phyloP scores from a whole-genome alignment of 2,113 vertebrate genomes.

The Arenaria interpres region DNA sequence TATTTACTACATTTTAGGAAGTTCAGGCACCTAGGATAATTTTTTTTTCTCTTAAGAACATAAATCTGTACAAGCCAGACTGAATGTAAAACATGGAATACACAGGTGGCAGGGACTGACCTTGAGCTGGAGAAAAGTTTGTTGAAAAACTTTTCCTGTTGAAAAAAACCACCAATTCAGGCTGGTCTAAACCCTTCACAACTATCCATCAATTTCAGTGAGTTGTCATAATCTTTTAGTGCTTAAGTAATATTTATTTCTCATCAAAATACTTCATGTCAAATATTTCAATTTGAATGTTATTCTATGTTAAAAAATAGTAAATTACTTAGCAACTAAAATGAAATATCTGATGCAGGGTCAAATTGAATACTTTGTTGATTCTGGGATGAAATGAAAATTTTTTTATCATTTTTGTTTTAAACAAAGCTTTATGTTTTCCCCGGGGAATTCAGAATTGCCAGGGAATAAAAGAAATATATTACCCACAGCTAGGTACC shows the following conservation, averaged over 20 bases:
- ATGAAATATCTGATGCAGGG: background rate
- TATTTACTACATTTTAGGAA: background rate
- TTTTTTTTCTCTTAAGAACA: background rate
- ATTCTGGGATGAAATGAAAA: background rate
- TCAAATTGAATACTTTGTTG: background rate
- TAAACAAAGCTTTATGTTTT: background rate
- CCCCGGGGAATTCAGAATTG: background rate
- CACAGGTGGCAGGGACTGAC: background rate
- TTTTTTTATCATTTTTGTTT: background rate
- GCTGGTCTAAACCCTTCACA: background rate
- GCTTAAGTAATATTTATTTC: background rate
- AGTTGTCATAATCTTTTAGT: background rate
- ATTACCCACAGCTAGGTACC: background rate
- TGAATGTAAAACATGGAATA: background rate
- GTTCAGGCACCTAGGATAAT: background rate
- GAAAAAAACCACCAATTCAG: background rate
- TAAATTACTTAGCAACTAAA: conserved; percentile 2
- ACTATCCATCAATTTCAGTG: background rate
- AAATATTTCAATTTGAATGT: background rate
- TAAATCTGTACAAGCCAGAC: background rate
- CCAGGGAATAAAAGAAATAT: conserved; percentile 21
- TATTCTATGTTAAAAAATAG: background rate
- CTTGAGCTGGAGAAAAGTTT: background rate
- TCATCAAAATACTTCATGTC: background rate
- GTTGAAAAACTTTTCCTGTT: background rate